Conservation (phyloP, 2,113 vertebrate genomes). For the Oncorhynchus masou region DNA sequence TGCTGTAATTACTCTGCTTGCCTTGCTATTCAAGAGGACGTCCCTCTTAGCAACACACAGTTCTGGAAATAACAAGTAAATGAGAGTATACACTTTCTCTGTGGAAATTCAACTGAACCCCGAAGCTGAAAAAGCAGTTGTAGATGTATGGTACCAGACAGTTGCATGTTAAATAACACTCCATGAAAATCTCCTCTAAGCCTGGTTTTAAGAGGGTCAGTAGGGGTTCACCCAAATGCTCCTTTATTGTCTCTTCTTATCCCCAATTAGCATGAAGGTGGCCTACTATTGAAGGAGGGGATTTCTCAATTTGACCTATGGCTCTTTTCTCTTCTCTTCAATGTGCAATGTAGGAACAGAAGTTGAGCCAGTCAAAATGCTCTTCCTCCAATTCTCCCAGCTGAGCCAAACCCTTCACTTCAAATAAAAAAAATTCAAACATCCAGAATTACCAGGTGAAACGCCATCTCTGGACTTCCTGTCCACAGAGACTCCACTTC, state of each 20-base stretch:
- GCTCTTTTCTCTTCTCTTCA: not conserved
- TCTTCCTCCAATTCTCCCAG: not conserved
- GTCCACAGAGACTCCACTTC: constrained; percentile 21
- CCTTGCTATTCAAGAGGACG: not conserved
- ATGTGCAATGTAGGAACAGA: not conserved
- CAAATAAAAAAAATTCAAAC: not conserved
- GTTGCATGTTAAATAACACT: not conserved
- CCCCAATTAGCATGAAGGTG: constrained; percentile 21
- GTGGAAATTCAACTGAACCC: not conserved
- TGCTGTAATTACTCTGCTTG: not conserved
- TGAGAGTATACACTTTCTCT: not conserved
- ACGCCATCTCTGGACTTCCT: constrained; percentile 69
- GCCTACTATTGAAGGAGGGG: not conserved
- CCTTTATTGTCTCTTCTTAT: constrained; percentile 13
- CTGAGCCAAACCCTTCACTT: not conserved
- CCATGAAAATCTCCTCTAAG: constrained; percentile 9
- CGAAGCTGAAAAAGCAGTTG: not conserved
- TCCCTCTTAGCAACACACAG: not conserved
- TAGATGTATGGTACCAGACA: constrained; percentile 1
- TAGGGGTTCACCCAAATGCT: constrained; percentile 14
- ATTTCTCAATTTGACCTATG: no score
- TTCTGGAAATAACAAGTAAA: not conserved
- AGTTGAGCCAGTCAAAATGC: not conserved
- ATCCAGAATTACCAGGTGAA: constrained; percentile 57
- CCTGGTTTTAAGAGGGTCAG: constrained; percentile 25